phyloP scores from a whole-genome alignment of 92 coral and sea anemone genomes.

The Zoanthus sociatus region DNA sequence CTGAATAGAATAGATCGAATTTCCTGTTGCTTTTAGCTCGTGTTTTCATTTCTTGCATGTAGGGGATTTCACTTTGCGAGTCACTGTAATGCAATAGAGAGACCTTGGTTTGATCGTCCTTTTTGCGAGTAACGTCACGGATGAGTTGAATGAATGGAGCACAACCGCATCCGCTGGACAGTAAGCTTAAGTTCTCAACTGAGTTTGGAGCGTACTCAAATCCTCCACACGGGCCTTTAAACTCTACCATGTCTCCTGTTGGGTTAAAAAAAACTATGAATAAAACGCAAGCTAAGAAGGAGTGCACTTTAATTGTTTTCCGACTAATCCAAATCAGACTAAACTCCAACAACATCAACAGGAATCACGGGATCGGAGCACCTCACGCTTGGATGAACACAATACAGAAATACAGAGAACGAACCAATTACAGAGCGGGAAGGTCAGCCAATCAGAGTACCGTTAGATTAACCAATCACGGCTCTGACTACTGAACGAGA shows the following conservation, averaged over 20 bases:
- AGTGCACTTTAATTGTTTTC: background rate
- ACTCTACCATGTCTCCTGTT: constrained; percentile 63
- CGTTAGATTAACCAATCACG: no score
- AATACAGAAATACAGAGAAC: no score
- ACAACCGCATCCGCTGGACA: constrained; percentile 64
- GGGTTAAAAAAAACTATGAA: background rate
- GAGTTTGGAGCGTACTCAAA: constrained; percentile 67
- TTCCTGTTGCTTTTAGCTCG: constrained; percentile 4
- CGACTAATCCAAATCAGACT: no score
- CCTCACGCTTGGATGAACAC: no score
- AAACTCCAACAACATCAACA: no score
- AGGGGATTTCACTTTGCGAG: constrained; percentile 56
- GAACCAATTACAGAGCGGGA: no score
- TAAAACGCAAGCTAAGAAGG: background rate
- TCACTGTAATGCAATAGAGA: constrained; percentile 53
- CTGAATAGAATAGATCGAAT: constrained; percentile 48
- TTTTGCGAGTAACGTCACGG: constrained; percentile 55
- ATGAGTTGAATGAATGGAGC: constrained; percentile 63
- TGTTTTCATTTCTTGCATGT: constrained; percentile 57
- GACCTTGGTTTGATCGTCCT: constrained; percentile 53
- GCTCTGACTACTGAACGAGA: no score
- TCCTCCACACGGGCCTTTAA: constrained; percentile 73
- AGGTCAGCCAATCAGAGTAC: no score
- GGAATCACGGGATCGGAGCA: no score
- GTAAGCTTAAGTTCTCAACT: constrained; percentile 56